Conservation (phyloP, 2,888 invertebrate species). For the Prenolepis imparis region DNA sequence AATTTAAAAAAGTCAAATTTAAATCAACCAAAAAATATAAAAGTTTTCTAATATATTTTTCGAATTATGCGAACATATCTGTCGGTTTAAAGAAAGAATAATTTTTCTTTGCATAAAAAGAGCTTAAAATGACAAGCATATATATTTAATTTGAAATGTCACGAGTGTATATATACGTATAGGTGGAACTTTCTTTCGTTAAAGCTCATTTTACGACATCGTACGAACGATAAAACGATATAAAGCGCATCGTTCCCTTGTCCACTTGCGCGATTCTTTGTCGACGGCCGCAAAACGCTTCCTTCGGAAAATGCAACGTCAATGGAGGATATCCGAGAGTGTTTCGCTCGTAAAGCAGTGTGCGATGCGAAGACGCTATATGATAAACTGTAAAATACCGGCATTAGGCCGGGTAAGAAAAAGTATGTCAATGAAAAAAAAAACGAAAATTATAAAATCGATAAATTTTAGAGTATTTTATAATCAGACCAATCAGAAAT, state of each 20-base stretch:
- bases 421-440: not conserved
- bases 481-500: too few relatives aligned
- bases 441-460: too few relatives aligned
- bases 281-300: conserved; percentile 29
- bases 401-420: conserved; percentile 17
- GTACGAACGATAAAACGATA: conserved; percentile 51
- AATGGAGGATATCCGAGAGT: conserved; percentile 70
- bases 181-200: not conserved
- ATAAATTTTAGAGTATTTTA: too few relatives aligned
- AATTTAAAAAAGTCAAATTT: too few relatives aligned
- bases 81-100: not conserved
- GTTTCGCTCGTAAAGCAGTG: conserved; percentile 64
- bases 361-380: conserved; percentile 63
- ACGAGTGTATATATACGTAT: not conserved
- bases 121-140: conserved; percentile 2
- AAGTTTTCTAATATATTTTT: not conserved
- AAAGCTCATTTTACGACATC: conserved; percentile 37
- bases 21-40: too few relatives aligned
- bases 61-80: not conserved
- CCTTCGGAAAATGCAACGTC: conserved; percentile 52
- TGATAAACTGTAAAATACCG: conserved; percentile 56
- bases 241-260: conserved; percentile 48
- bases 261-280: conserved; percentile 56
- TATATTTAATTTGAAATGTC: conserved; percentile 32
- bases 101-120: not conserved